Evolutionary conservation across 2,113 vertebrate genomes (phyloP).

Genomic region (Sinocyclocheilus grahami): DNA sequence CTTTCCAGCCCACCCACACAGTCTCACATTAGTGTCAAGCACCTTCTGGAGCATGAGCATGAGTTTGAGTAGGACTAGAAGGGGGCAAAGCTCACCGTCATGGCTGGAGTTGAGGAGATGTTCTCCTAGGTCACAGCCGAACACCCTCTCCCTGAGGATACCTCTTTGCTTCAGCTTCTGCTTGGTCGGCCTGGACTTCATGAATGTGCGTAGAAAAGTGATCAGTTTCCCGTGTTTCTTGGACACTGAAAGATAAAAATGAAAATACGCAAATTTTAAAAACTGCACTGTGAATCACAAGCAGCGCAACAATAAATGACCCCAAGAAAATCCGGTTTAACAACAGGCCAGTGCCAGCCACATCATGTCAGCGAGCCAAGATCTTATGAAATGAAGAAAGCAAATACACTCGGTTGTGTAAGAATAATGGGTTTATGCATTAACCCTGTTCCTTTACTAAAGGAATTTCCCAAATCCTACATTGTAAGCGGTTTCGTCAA

Average conservation of each 20-base stretch:
- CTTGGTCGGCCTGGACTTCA: slow-evolving; percentile 98
- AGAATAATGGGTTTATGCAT: slow-evolving; percentile 40
- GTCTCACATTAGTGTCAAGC: slow-evolving; percentile 35
- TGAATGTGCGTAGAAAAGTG: slow-evolving; percentile 97
- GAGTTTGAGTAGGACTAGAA: background rate
- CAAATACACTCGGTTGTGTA: slow-evolving; percentile 29
- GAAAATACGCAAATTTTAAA: background rate
- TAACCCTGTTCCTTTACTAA: background rate
- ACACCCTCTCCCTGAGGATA: slow-evolving; percentile 97
- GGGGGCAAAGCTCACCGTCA: slow-evolving; percentile 81
- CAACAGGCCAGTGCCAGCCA: background rate
- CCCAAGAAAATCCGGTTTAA: background rate
- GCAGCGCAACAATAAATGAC: background rate
- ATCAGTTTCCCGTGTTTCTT: slow-evolving; percentile 99
- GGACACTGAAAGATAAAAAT: slow-evolving; percentile 79
- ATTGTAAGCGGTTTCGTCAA: slow-evolving; percentile 10
- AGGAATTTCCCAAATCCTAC: slow-evolving; percentile 42
- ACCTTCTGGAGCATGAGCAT: background rate
- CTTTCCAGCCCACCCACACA: slow-evolving; percentile 50
- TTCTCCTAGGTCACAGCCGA: slow-evolving; percentile 96
- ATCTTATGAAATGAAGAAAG: background rate
- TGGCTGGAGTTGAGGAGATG: slow-evolving; percentile 97
- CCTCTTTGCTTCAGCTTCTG: slow-evolving; percentile 98
- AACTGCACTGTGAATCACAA: background rate
- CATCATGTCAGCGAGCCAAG: background rate